phyloP scores from a whole-genome alignment of 2,797 vertebrate species.

The Poecile montanus region DNA sequence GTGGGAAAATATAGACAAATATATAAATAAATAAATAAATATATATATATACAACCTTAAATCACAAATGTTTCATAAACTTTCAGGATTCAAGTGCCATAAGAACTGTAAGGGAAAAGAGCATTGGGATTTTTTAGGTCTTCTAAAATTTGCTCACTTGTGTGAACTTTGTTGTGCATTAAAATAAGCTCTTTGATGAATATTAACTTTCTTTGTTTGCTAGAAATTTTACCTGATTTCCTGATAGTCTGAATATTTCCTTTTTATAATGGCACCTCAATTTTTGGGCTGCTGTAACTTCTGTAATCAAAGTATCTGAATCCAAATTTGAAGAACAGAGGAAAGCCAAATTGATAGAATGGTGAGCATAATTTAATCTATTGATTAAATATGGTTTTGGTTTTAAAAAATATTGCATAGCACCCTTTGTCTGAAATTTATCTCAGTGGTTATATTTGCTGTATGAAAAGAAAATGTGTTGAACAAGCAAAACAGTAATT shows the following conservation, averaged over 20 bases:
- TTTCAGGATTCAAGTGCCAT: neutral
- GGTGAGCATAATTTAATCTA: neutral
- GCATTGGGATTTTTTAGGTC: accelerated
- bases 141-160: neutral
- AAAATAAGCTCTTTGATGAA: neutral
- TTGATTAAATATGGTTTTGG: no score
- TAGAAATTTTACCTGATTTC: neutral
- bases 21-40: no score
- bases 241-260: neutral
- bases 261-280: neutral
- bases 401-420: accelerated
- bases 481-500: neutral
- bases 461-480: neutral
- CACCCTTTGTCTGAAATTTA: neutral
- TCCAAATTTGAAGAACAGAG: neutral
- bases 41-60: accelerated
- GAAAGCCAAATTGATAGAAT: neutral
- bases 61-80: neutral
- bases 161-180: neutral
- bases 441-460: neutral
- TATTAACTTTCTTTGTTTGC: neutral
- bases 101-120: neutral
- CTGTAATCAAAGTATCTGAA: neutral
- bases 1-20: neutral
- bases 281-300: neutral